Percentiles rank a stretch among this genome's conserved stretches.
These are phyloP conservation scores for Plemyria rubiginata DNA, from an alignment of 2,888 invertebrate genomes.

Conservation along the genomic window DNA sequence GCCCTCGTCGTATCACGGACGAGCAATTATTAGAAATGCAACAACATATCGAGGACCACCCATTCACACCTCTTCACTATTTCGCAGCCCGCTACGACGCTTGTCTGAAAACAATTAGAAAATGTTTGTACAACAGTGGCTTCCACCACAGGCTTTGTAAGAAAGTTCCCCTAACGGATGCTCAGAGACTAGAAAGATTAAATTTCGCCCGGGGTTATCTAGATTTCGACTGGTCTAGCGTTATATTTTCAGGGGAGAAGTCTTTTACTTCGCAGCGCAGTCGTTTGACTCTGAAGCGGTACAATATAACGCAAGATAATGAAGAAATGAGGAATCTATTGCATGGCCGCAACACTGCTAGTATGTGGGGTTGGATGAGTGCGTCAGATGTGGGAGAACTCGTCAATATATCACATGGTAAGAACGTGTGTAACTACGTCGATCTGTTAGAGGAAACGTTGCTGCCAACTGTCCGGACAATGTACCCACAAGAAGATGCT, in stretches of 20 bases:
- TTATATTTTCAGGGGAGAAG: conserved; percentile 1
- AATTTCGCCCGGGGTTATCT: conserved; percentile 5
- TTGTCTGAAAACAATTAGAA: background rate
- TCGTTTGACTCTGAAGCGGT: conserved; percentile 1
- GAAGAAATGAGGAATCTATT: background rate
- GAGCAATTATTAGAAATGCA: background rate
- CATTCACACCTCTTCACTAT: conserved; percentile 2
- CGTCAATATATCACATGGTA: background rate
- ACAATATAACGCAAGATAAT: conserved; percentile 1
- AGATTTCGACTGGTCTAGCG: conserved; percentile 1
- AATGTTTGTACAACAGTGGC: conserved; percentile 1
- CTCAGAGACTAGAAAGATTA: background rate
- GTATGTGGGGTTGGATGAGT: conserved; percentile 6
- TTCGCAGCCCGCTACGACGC: conserved; percentile 1
- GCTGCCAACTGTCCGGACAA: background rate
- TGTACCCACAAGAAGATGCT: conserved; percentile 1
- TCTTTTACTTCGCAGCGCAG: conserved; percentile 1
- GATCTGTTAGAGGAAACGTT: background rate
- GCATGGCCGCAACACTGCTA: background rate
- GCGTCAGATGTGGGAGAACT: conserved; percentile 1
- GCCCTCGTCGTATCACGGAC: background rate
- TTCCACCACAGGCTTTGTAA: background rate
- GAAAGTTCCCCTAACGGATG: conserved; percentile 1
- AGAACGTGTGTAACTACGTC: background rate
- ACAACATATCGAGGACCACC: background rate